phyloP scores from a whole-genome alignment of 2,113 vertebrate genomes.

The Baryphthengus martii region DNA sequence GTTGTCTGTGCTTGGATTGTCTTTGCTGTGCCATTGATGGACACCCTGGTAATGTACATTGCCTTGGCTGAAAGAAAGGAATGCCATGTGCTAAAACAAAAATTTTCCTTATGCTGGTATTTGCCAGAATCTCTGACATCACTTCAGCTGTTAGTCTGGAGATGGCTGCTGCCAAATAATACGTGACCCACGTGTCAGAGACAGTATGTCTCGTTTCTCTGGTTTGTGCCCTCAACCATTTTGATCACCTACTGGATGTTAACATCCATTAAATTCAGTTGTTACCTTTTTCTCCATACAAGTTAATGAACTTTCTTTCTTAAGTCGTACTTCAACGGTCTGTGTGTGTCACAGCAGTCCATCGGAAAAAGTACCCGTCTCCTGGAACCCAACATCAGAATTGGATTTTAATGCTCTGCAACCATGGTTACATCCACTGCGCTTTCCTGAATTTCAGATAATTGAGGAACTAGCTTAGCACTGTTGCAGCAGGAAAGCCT shows the following conservation, averaged over 20 bases:
- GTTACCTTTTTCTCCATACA: background rate
- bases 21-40: background rate
- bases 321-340: background rate
- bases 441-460: background rate
- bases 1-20: slow-evolving; percentile 1
- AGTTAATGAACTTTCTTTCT: background rate
- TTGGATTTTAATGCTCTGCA: background rate
- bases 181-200: background rate
- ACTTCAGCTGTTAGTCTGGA: background rate
- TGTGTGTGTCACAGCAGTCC: background rate
- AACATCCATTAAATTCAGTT: background rate
- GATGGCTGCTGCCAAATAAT: background rate
- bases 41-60: background rate
- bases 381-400: background rate
- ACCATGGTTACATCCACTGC: slow-evolving; percentile 10
- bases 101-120: background rate
- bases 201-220: background rate
- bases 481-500: background rate
- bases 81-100: background rate
- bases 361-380: background rate
- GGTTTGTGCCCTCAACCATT: background rate
- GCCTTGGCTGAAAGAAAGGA: background rate
- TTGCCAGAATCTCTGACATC: background rate
- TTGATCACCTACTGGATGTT: background rate
- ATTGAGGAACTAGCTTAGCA: background rate